Conservation (phyloP, 2,888 invertebrate species). For the Blastobasis lacticolella region DNA sequence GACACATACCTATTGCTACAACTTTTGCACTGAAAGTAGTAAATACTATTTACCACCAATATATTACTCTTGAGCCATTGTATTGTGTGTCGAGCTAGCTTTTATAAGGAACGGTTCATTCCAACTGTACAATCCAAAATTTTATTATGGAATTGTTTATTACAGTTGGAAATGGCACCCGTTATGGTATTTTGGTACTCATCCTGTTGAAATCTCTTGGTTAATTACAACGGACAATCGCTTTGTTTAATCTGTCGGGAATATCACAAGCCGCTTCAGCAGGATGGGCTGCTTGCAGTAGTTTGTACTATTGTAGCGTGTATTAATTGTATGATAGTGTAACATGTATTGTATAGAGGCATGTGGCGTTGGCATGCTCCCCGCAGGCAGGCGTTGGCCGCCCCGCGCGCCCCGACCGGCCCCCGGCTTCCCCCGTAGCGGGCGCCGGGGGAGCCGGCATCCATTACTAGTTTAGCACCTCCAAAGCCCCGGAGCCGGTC, state of each 20-base stretch:
- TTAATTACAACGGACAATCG: too few species aligned
- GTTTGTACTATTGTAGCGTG: slow-evolving; percentile 36
- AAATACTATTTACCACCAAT: not conserved
- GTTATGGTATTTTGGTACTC: too few species aligned
- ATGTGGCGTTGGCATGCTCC: slow-evolving; percentile 69
- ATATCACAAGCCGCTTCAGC: slow-evolving; percentile 17
- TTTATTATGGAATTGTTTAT: too few species aligned
- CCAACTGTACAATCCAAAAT: too few species aligned
- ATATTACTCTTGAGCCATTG: too few species aligned
- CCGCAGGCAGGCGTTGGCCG: slow-evolving; percentile 39
- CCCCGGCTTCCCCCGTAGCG: slow-evolving; percentile 15
- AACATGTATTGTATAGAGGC: slow-evolving; percentile 52
- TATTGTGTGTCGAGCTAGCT: too few species aligned
- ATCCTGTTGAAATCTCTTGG: too few species aligned
- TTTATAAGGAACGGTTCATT: too few species aligned
- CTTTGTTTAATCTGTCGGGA: too few species aligned
- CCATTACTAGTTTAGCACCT: slow-evolving; percentile 33
- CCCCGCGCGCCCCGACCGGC: slow-evolving; percentile 27
- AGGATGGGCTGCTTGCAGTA: slow-evolving; percentile 32
- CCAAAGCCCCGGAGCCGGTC: slow-evolving; percentile 33
- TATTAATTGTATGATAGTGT: slow-evolving; percentile 24
- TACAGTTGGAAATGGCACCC: too few species aligned
- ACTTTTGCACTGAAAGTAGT: not conserved
- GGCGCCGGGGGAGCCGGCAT: slow-evolving; percentile 44
- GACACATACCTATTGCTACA: too few species aligned